These are phyloP conservation scores for Hartigia nigra DNA, from an alignment of 2,888 invertebrate genomes.

Conservation along the genomic window DNA sequence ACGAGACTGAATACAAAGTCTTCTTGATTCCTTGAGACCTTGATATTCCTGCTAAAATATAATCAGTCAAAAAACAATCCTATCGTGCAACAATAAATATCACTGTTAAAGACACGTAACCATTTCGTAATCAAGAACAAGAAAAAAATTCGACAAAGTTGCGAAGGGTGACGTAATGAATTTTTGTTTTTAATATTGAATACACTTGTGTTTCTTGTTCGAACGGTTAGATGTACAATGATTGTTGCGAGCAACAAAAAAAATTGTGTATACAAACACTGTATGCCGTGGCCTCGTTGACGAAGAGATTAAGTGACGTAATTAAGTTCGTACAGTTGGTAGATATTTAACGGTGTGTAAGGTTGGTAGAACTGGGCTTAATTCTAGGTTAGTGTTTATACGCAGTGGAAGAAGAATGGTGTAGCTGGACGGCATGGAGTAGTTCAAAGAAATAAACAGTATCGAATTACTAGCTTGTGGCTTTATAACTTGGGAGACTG, in stretches of 20 bases:
- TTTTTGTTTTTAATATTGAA: too few species aligned
- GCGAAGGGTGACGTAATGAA: too few species aligned
- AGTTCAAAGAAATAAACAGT: slow-evolving; percentile 18
- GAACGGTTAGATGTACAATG: too few species aligned
- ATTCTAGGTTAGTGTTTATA: background rate
- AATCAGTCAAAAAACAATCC: background rate
- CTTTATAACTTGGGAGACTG: slow-evolving; percentile 9
- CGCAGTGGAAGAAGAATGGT: background rate
- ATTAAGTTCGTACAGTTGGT: background rate
- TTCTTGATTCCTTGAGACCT: background rate
- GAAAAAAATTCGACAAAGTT: too few species aligned
- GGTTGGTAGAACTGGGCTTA: background rate
- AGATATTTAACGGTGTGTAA: background rate
- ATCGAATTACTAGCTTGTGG: slow-evolving; percentile 21
- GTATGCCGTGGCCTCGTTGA: background rate
- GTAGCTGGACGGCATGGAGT: background rate
- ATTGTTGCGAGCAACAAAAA: too few species aligned
- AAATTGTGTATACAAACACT: background rate
- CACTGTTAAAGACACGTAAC: background rate
- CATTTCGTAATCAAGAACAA: too few species aligned
- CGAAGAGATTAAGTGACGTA: background rate
- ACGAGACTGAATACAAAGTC: background rate
- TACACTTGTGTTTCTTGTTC: too few species aligned
- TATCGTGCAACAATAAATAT: background rate
- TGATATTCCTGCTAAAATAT: background rate